Percentiles rank a stretch among this genome's conserved stretches.
These are phyloP conservation scores for Tenthredo amoena DNA, from an alignment of 2,888 invertebrate genomes.

Conservation along the genomic window DNA sequence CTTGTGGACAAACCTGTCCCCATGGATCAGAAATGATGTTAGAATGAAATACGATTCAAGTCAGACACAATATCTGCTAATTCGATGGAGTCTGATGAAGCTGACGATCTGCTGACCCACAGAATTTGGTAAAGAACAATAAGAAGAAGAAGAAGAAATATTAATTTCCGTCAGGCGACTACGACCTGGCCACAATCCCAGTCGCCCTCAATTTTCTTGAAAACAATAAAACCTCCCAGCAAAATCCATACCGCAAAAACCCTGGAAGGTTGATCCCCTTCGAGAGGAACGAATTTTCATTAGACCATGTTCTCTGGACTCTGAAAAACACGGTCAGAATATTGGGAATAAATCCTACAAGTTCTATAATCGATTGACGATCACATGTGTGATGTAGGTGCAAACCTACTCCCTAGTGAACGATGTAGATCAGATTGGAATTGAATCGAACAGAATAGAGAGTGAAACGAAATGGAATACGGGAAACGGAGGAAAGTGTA, in stretches of 20 bases:
- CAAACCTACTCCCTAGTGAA: not conserved
- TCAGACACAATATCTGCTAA: not conserved
- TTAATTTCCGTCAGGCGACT: slow-evolving; percentile 1
- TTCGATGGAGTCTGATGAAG: not conserved
- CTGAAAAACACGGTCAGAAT: not conserved
- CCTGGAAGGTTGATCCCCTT: not conserved
- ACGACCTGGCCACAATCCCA: not conserved
- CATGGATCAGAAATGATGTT: not conserved
- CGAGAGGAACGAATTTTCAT: not conserved
- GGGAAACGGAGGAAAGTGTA: not conserved
- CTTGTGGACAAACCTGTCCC: not conserved
- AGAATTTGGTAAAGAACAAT: not conserved
- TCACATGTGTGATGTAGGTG: not conserved
- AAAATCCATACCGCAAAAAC: not conserved
- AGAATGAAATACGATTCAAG: not conserved
- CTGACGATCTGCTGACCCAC: not conserved
- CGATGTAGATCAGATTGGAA: not conserved
- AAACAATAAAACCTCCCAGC: not conserved
- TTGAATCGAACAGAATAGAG: not conserved
- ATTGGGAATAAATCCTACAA: not conserved
- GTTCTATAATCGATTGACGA: not conserved
- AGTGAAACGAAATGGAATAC: not conserved
- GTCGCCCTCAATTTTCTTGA: slow-evolving; percentile 2
- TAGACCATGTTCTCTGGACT: not conserved
- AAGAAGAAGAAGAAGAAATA: not conserved